Conservation (phyloP, 1,140 invertebrate species). For the Apocrypta bakeri region DNA sequence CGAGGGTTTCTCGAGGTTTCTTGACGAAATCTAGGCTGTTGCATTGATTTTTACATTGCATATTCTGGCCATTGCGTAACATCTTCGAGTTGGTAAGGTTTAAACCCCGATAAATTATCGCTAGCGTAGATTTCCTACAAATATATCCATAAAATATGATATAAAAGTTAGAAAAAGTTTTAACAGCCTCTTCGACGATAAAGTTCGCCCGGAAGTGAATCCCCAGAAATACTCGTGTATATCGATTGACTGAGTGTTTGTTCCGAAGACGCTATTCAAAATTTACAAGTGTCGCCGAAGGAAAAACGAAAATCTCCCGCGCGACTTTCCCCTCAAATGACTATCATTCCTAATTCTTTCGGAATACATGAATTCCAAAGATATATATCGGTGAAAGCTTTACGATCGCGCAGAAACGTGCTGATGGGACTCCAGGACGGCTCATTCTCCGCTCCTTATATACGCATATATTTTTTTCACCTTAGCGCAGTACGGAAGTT, state of each 20-base stretch:
- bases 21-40: too few species aligned
- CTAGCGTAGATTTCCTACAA: too few species aligned
- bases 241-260: background rate
- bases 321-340: background rate
- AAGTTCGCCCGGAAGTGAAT: background rate
- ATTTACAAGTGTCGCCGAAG: background rate
- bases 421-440: background rate
- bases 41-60: too few species aligned
- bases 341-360: background rate
- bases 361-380: background rate
- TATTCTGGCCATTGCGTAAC: too few species aligned
- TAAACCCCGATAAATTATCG: too few species aligned
- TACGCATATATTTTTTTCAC: background rate
- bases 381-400: background rate
- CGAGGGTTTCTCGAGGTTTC: too few species aligned
- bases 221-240: background rate
- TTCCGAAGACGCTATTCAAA: background rate
- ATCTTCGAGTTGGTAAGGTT: too few species aligned
- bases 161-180: too few species aligned
- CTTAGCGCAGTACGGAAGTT: background rate
- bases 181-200: too few species aligned
- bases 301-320: background rate
- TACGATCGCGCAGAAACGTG: background rate
- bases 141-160: too few species aligned
- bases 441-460: background rate